Conservation (phyloP, 2,113 vertebrate species). For the Takifugu bimaculatus region DNA sequence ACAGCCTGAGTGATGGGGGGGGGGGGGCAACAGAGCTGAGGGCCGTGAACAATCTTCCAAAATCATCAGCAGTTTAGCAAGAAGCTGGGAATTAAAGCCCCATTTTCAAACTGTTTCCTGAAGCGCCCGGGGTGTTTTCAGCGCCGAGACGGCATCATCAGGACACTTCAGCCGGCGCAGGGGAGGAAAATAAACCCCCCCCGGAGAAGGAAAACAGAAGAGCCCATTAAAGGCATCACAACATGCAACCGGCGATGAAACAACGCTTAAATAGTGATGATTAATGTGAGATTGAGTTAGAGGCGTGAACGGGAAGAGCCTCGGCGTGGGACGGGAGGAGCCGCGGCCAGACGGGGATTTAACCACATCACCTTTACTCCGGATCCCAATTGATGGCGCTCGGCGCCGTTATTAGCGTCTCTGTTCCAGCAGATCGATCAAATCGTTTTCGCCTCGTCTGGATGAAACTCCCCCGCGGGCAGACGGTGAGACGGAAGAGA, state of each 20-base stretch:
- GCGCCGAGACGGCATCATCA: slow-evolving; percentile 1
- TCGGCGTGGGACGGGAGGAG: slow-evolving; percentile 1
- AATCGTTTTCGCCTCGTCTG: slow-evolving; percentile 56
- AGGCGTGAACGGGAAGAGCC: background rate
- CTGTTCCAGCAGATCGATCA: background rate
- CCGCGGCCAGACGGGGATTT: no score
- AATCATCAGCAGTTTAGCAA: slow-evolving; percentile 9
- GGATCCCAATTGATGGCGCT: no score
- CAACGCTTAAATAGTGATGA: background rate
- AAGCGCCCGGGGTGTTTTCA: no score
- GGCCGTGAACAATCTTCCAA: background rate
- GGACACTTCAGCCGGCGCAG: no score
- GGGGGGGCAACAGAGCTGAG: slow-evolving; percentile 13
- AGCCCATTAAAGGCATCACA: slow-evolving; percentile 18
- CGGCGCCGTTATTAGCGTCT: background rate
- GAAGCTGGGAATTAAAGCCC: slow-evolving; percentile 17
- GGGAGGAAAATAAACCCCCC: no score
- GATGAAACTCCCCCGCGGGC: slow-evolving; percentile 74
- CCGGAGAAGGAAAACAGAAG: slow-evolving; percentile 15
- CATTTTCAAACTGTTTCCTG: slow-evolving; percentile 33
- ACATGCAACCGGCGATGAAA: slow-evolving; percentile 27
- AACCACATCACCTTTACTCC: no score
- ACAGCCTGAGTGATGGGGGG: slow-evolving; percentile 20
- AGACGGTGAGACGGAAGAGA: slow-evolving; percentile 40
- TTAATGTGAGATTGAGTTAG: slow-evolving; percentile 9